phyloP scores from a whole-genome alignment of 1,140 invertebrate genomes.

The Caenorhabditis briggsae region DNA sequence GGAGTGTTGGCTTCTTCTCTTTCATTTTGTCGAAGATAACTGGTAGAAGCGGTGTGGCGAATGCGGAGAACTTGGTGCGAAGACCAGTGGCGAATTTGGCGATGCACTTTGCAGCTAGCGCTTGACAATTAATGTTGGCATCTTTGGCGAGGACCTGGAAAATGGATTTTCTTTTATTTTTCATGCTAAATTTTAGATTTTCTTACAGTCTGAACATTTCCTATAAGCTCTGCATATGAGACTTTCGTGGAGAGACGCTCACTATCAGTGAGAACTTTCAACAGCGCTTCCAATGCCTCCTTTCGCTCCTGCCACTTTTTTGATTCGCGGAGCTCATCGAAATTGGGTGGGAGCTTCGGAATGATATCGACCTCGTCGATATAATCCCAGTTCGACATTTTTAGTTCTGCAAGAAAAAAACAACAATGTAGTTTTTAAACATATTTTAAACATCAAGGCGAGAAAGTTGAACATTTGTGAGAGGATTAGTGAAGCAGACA shows the following conservation, averaged over 20 bases:
- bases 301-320: conserved; percentile 98
- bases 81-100: conserved; percentile 87
- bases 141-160: conserved; percentile 83
- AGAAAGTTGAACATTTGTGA: background rate
- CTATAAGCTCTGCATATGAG: conserved; percentile 87
- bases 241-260: conserved; percentile 79
- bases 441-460: background rate
- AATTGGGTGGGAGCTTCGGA: conserved; percentile 92
- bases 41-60: conserved; percentile 84
- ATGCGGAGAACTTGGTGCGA: conserved; percentile 87
- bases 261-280: conserved; percentile 84
- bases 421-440: background rate
- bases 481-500: background rate
- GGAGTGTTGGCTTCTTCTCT: conserved; percentile 90
- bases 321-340: conserved; percentile 87
- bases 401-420: background rate
- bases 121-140: conserved; percentile 92
- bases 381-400: conserved; percentile 81
- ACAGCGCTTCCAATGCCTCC: conserved; percentile 87
- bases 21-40: conserved; percentile 94
- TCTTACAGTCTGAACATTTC: conserved; percentile 87
- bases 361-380: conserved; percentile 92
- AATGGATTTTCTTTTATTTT: background rate
- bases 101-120: conserved; percentile 87
- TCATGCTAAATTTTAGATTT: background rate